Base-by-base conservation (phyloP, 2,797 vertebrate genomes). In the Brotula barbata region DNA sequence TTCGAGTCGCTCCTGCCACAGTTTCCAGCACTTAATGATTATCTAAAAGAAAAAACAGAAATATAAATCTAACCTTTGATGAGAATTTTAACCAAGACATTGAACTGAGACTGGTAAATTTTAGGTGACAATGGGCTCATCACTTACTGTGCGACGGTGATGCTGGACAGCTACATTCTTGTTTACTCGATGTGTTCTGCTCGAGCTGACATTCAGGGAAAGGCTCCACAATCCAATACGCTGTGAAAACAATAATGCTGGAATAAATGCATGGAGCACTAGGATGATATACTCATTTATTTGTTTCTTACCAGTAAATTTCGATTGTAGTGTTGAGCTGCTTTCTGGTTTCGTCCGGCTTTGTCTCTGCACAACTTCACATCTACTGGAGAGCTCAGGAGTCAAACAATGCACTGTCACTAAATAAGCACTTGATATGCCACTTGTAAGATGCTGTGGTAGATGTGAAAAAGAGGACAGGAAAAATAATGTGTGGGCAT, bases 221-320 rank as follows among this genome's bases (percentile, higher is more conserved):
- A 98, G 81, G 14, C 87, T 89, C 64, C 50, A 68, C 47, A 94
- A 71, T 41, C 92, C 91, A 40, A 80, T 59, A 21, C 0, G 47
- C 96, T 98, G 81, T 20, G 78, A 74, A 41, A 49, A 54, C 1
- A 77, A 73, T 15, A 58, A 33, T 6, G 31, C 11, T 2, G 34
- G 12, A 44, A 58, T 77, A 22, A 56, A 40, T 7, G 33, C 8
- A 48, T 31, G 8, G 36, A 17, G 22, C 17, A 1, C 55, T 20
- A 3, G 0, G 2, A 10, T 1, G 19, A 12, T 55, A 2, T 20
- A 13, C 12, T 31, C 0, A n/a, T 56, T 37, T 47, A 44, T 40
- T 11, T 12, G 2, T n/a, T 56, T 80, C 91, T 92, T 87, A 98
- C 96, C 94, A 95, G 60, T 31, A 96, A 82, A 39, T 59, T 71